Conservation (phyloP, 2,113 vertebrate species). For the Polyodon spathula region DNA sequence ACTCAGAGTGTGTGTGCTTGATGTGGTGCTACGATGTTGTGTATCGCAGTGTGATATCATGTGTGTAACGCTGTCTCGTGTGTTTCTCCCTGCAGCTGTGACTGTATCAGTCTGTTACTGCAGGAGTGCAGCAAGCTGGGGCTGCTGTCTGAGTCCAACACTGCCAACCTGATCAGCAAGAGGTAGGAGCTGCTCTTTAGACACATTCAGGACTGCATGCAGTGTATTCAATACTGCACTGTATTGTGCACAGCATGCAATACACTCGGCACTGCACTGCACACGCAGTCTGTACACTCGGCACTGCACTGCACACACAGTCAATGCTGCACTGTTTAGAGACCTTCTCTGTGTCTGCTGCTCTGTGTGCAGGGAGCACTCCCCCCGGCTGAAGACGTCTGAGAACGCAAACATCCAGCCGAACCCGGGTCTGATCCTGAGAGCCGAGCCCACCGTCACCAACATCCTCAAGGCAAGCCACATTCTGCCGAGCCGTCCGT, state of each 20-base stretch:
- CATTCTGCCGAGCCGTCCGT: too few relatives aligned
- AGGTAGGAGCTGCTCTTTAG: constrained; percentile 51
- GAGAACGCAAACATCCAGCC: constrained; percentile 96
- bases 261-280: too few relatives aligned
- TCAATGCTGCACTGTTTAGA: too few relatives aligned
- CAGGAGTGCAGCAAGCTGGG: constrained; percentile 92
- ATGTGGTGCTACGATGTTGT: background rate
- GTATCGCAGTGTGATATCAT: background rate
- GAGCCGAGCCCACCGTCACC: constrained; percentile 92
- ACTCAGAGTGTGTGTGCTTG: background rate
- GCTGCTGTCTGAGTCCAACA: constrained; percentile 76
- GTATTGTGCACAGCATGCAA: too few relatives aligned
- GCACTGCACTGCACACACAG: too few relatives aligned
- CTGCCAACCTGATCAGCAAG: constrained; percentile 69
- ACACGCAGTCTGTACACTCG: too few relatives aligned
- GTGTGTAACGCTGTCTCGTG: background rate
- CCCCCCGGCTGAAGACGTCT: constrained; percentile 74
- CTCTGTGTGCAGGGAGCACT: constrained; percentile 73
- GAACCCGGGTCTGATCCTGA: constrained; percentile 85
- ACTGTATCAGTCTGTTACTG: constrained; percentile 81
- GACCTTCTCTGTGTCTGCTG: constrained; percentile 19
- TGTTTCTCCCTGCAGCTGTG: constrained; percentile 60
- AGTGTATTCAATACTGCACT: background rate
- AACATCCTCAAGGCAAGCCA: constrained; percentile 86
- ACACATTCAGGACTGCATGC: too few relatives aligned